These are phyloP conservation scores for Habroteleia sp. DNA, from an alignment of 2,888 invertebrate species.

Conservation along the genomic window DNA sequence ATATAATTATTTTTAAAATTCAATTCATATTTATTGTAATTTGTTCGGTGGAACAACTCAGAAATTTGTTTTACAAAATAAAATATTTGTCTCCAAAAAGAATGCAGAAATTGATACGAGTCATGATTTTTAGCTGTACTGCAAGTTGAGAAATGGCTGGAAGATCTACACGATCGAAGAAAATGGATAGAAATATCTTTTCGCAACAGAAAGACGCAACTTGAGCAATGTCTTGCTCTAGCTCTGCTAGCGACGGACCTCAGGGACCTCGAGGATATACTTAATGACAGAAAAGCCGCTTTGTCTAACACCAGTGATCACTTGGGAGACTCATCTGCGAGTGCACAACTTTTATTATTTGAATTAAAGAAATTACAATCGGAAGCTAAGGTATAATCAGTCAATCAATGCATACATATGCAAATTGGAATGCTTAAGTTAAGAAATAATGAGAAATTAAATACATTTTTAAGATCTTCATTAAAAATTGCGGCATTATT, in stretches of 20 bases:
- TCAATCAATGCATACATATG: too few relatives aligned
- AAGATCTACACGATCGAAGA: conserved; percentile 88
- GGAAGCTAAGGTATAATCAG: conserved; percentile 85
- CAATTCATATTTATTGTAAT: too few relatives aligned
- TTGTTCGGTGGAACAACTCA: too few relatives aligned
- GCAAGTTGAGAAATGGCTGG: conserved; percentile 89
- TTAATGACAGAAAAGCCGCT: conserved; percentile 83
- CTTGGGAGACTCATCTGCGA: conserved; percentile 88
- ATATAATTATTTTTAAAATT: too few relatives aligned
- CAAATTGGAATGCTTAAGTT: too few relatives aligned
- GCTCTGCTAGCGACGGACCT: conserved; percentile 88
- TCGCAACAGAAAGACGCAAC: conserved; percentile 86
- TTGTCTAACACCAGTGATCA: conserved; percentile 83
- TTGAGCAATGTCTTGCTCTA: conserved; percentile 90
- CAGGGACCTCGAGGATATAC: conserved; percentile 84
- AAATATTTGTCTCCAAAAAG: too few relatives aligned
- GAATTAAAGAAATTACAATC: conserved; percentile 86
- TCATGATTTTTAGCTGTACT: conserved; percentile 84
- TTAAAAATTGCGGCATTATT: too few relatives aligned
- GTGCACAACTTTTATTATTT: conserved; percentile 86
- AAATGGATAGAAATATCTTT: conserved; percentile 87
- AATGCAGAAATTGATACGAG: too few relatives aligned
- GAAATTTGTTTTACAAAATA: too few relatives aligned
- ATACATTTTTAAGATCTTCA: too few relatives aligned
- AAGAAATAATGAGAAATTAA: too few relatives aligned